Conservation (phyloP, 2,797 vertebrate genomes). For the Cygnus olor region DNA sequence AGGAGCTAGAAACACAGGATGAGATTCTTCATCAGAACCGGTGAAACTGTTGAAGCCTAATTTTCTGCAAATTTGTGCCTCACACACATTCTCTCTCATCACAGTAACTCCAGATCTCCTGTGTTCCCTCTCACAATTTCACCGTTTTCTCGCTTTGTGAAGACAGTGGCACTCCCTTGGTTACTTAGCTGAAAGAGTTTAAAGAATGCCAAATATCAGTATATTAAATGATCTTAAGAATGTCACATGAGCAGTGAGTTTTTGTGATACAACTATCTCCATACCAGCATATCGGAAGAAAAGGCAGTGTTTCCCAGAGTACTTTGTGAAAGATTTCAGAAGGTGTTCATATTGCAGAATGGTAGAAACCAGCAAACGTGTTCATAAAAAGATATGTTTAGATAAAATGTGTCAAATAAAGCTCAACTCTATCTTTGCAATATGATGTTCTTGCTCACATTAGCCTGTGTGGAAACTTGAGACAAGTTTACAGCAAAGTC, state of each 20-base stretch:
- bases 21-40: background rate
- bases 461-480: background rate
- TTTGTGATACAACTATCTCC: background rate
- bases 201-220: background rate
- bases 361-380: background rate
- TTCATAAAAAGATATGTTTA: background rate
- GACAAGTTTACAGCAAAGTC: background rate
- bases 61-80: background rate
- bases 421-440: background rate
- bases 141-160: background rate
- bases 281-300: background rate
- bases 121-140: background rate
- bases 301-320: background rate
- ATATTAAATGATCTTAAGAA: background rate
- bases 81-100: background rate
- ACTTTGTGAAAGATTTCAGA: background rate
- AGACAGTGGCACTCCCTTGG: background rate
- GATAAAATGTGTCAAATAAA: background rate
- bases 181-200: background rate
- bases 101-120: background rate
- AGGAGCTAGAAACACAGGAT: background rate
- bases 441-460: background rate
- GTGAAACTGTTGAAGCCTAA: background rate
- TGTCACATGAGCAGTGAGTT: background rate
- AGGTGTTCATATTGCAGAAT: background rate